phyloP scores from a whole-genome alignment of 2,888 invertebrate genomes.

The Sphaerophoria taeniata region DNA sequence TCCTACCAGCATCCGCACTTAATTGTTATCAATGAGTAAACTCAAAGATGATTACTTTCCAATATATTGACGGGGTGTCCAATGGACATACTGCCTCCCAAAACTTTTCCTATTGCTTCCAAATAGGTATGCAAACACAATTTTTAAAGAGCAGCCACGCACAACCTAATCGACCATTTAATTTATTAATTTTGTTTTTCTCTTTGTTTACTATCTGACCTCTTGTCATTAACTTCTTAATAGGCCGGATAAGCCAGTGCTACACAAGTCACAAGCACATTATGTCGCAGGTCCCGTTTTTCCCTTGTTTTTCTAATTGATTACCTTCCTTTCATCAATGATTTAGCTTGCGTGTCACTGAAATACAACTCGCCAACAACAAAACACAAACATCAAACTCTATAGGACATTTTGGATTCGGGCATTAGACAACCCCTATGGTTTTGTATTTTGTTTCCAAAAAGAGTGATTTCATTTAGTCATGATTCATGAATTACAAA shows the following conservation, averaged over 20 bases:
- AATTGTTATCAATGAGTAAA: too few species aligned
- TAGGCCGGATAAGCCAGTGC: conserved; percentile 1
- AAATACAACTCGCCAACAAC: neutral
- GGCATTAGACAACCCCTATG: conserved; percentile 27
- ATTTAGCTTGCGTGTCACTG: conserved; percentile 60
- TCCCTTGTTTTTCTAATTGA: conserved; percentile 55
- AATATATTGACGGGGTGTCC: too few species aligned
- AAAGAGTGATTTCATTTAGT: conserved; percentile 61
- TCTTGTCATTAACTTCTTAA: conserved; percentile 15
- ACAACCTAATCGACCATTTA: too few species aligned
- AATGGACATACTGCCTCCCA: too few species aligned
- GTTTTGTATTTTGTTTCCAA: conserved; percentile 33
- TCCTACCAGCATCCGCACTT: too few species aligned
- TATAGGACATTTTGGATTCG: too few species aligned
- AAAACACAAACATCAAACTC: too few species aligned
- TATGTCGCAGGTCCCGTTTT: conserved; percentile 22
- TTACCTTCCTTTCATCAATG: conserved; percentile 64
- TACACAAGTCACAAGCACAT: conserved; percentile 23
- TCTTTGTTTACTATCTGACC: conserved; percentile 3
- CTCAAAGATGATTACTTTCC: too few species aligned
- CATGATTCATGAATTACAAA: conserved; percentile 46
- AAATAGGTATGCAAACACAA: too few species aligned
- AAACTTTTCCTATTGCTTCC: too few species aligned
- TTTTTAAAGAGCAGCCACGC: too few species aligned
- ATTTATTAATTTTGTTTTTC: neutral